These are phyloP conservation scores for Xenops minutus DNA, from an alignment of 2,797 vertebrate genomes.

Conservation along the genomic window DNA sequence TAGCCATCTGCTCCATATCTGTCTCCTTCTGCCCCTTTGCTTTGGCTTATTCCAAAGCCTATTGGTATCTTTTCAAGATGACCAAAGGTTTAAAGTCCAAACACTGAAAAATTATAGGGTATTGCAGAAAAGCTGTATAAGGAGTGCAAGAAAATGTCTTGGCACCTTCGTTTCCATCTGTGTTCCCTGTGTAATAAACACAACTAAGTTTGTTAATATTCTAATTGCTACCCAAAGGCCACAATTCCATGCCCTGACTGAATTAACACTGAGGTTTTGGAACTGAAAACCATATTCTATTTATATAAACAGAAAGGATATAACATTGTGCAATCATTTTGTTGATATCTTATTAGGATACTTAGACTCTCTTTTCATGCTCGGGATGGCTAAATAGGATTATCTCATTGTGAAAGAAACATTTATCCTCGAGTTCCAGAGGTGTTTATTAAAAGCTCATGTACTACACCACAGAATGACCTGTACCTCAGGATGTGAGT, in stretches of 20 bases:
- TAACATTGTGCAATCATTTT: background rate
- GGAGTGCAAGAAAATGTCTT: background rate
- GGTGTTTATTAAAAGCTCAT: background rate
- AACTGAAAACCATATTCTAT: background rate
- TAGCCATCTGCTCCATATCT: background rate
- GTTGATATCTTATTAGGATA: background rate
- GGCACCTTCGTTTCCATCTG: background rate
- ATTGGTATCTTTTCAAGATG: background rate
- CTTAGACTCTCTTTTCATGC: background rate
- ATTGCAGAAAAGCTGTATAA: background rate
- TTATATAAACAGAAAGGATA: background rate
- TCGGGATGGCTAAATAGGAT: constrained; percentile 17
- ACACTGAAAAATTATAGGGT: background rate
- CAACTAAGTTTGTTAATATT: background rate
- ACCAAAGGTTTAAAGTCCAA: background rate
- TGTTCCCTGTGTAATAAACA: background rate
- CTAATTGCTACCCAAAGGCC: background rate
- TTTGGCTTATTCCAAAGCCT: background rate
- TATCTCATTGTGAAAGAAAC: constrained; percentile 22
- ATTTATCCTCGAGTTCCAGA: constrained; percentile 1
- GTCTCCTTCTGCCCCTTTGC: background rate
- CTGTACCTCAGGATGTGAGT: background rate
- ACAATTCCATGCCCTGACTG: background rate
- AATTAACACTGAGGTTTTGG: background rate
- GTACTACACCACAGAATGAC: background rate